Evolutionary conservation across 2,113 vertebrate genomes (phyloP), one percentile per base, ranked within the genome.

Genomic region (Cricetomys ansorgei): DNA sequence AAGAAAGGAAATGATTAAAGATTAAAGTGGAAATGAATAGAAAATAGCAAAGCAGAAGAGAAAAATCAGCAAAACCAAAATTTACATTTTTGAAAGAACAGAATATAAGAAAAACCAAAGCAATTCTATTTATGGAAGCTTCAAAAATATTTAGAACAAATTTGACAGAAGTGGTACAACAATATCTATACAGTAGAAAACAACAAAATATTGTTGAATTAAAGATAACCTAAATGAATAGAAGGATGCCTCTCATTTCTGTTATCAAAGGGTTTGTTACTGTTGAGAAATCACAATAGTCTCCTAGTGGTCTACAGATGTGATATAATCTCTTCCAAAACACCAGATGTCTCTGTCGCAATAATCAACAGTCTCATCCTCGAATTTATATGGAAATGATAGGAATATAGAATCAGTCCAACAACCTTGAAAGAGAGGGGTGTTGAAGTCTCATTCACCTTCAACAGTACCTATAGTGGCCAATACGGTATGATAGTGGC

Each of bases 101-200:
- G 34, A 83, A 83, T 43, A 83, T 81, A 92, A 85, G 21, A 9
- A 15, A n/a, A 25, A 87, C 15, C 23, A 89, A 95, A 92, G 16
- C 2, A 53, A 72, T 59, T 65, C 16, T 31, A 67, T 75, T 73
- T 95, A 73, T 25, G 70, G 70, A 81, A 40, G 6, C n/a, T 70
- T 95, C 57, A 93, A 91, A 92, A 89, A 81, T 94, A 88, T 79
- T 93, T 55, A 80, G 34, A 95, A 77, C 64, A 75, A 53, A 34
- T 92, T 43, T 67, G 92, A 88, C 40, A 92, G 40, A 90, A 67
- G 23, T 89, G 2, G 29, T 48, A 48, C 27, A 79, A 19, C 29
- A 84, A 72, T 29, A 73, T 27, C 45, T 91, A 16, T 45, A 48
- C n/a, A 48, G 40, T 34, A 25, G 72, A 64, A 94, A 92, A 94